Evolutionary conservation across 2,797 vertebrate genomes (phyloP), one percentile per base, ranked within the genome.

Genomic region (Picus viridis): DNA sequence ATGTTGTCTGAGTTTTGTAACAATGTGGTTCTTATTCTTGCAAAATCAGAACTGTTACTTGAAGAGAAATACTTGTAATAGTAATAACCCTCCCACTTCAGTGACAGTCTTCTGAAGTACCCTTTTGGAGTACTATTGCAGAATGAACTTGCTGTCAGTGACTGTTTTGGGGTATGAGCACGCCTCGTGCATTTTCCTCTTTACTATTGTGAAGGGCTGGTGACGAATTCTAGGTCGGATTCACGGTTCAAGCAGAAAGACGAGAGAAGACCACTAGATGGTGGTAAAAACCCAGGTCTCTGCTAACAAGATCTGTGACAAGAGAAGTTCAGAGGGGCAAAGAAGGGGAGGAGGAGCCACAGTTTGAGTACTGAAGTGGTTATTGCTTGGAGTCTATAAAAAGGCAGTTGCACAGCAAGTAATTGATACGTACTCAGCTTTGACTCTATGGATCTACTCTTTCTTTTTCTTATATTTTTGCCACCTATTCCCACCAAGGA

Each of bases 301-400:
- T 74, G 32, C 58, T 84, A 10, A 74, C 2, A 39, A 85, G 36
- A 49, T 77, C 47, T n/a, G 26, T 68, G 67, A 34, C 67, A 92
- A 90, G 56, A 82, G 75, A 89, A 86, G 77, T 96, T 93, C 80
- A 83, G 86, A 64, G 75, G 64, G 63, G 56, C 85, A 70, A 79
- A 73, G 86, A 62, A 65, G 74, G 32, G 47, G 90, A 95, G 97
- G 97, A 96, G 97, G 97, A 97, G 97, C 92, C 75, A 90, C 65
- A 56, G 78, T 87, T 53, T 51, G 75, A 87, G 77, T 85, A 91
- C 53, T 89, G 92, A 89, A 97, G 89, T 94, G 89, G 72, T 89
- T 96, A 92, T 94, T 86, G 91, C 85, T 93, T 79, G 89, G 81
- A 85, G 85, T 89, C 92, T 97, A 97, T 97, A 97, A 96, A 97